Conservation (phyloP, 2,888 invertebrate genomes). For the Furcula furcula region DNA sequence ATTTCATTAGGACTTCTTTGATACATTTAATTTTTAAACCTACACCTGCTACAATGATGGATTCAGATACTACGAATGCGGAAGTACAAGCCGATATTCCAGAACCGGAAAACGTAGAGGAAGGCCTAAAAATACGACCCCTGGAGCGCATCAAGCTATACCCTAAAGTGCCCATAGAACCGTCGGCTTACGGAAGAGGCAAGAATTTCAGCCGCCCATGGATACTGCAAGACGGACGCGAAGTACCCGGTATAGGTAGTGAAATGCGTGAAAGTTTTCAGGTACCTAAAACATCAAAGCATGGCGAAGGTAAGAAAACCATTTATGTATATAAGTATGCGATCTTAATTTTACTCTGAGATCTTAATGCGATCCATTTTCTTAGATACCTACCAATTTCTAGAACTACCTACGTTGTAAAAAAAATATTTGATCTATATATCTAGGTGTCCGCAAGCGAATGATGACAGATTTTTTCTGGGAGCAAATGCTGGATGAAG, state of each 20-base stretch:
- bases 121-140: slow-evolving; percentile 56
- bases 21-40: neutral
- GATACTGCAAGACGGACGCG: slow-evolving; percentile 71
- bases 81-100: slow-evolving; percentile 63
- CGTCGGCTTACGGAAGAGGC: slow-evolving; percentile 62
- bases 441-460: slow-evolving; percentile 67
- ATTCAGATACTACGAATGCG: slow-evolving; percentile 36
- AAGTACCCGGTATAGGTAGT: slow-evolving; percentile 55
- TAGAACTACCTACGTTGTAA: slow-evolving; percentile 4
- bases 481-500: slow-evolving; percentile 77
- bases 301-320: slow-evolving; percentile 42
- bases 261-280: slow-evolving; percentile 60
- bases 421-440: too few species aligned
- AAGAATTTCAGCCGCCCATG: slow-evolving; percentile 66
- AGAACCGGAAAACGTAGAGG: slow-evolving; percentile 46
- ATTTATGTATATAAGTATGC: too few species aligned
- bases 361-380: too few species aligned
- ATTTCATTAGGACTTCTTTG: neutral
- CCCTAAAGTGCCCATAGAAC: slow-evolving; percentile 67
- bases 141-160: slow-evolving; percentile 61
- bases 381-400: too few species aligned
- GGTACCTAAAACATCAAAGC: slow-evolving; percentile 49
- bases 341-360: too few species aligned
- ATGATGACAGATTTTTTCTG: slow-evolving; percentile 74
- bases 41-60: slow-evolving; percentile 28